Base-by-base conservation (phyloP, 2,797 vertebrate genomes). In the Coranthus polyacanthus region DNA sequence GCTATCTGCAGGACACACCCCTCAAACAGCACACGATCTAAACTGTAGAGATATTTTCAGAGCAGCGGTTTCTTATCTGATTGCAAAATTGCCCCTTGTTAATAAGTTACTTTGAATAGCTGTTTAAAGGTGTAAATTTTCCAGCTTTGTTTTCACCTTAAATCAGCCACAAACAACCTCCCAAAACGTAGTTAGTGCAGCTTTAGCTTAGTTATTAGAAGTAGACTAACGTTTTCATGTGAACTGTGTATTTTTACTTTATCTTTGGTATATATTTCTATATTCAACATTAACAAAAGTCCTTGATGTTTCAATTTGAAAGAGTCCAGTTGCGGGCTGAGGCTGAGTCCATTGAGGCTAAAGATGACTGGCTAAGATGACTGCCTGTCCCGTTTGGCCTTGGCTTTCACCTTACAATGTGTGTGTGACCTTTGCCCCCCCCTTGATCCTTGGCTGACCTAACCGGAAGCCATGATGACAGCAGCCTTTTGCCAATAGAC, bases 281-380 rank as follows among this genome's bases (percentile, higher is more conserved):
- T 86, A 84, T 92, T 97, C 95, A 94, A 98, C 95, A 97, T 97
- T 99, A 99, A 99, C 98, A 96, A 96, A 98, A 91, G 97, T 98
- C 96, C 97, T 99, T 99, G 96, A 99, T 99, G 97, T 99, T 98
- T 99, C 96, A 99, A 99, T 99, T 98, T 99, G 96, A 99, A 99
- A 99, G 98, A 98, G 97, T 98, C 97, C 96, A 96, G 89, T 96
- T 99, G 97, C 91, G 97, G 97, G 96, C 97, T 95, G 97, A 96
- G 96, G 96, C 96, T 97, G 96, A 98, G 90, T 98, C 97, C 97
- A 97, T 97, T 98, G 98, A 98, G 96, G 98, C 97, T 92, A 93
- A 92, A 92, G 92, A 92, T 93, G 92, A 92, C 92, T 93, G 92
- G 90, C 92, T 99, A 98, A 98, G 98, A 99, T 99, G 98, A 99